Evolutionary conservation across 1,140 invertebrate species (phyloP), one percentile per base, ranked within the genome.

Genomic region (Saccostrea echinata): DNA sequence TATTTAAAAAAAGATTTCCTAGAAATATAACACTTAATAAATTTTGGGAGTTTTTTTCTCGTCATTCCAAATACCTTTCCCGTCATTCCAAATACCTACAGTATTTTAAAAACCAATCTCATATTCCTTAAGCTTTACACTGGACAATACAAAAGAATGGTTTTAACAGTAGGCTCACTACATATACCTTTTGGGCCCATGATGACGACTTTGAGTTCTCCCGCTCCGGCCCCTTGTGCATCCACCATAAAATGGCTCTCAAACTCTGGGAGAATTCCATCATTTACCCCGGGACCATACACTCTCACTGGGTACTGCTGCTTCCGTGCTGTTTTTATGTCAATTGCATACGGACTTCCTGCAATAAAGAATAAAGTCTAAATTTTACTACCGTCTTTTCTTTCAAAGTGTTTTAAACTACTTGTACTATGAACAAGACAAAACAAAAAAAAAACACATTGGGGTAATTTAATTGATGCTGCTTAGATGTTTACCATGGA

Each of bases 191-290:
- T 99, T 21, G 99, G 99, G 76, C 99, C 99, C 88, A 99, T 96
- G 80, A 99, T 98, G 91, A 98, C 96, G 30, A 99, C 98, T 0
- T 98, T 99, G 1, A 94, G 87, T 76, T 94, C 92, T 61, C 93
- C 93, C 16, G 98, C 98, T 18, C 99, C 99, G 1, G 98, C 99
- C 81, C 98, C 98, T 90, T 98, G 96, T 1, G 99, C 99, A 94
- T 99, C 98, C 94, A 98, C 99, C 88, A 99, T 97, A 94, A 99
- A 99, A 85, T 98, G 96, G 24, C 98, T 98, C 95, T 99, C 98
- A 96, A 98, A 99, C 9, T 97, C 97, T 21, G 98, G 98, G 30
- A 99, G 95, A 18, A 99, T 98, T 13, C 98, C 98, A 91, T 98
- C 97, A 93, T 99, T 98, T 85, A 99, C 97, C n/a, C 98, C 98